Base-by-base conservation (phyloP, 2,888 invertebrate genomes). In the Craniophora ligustri region DNA sequence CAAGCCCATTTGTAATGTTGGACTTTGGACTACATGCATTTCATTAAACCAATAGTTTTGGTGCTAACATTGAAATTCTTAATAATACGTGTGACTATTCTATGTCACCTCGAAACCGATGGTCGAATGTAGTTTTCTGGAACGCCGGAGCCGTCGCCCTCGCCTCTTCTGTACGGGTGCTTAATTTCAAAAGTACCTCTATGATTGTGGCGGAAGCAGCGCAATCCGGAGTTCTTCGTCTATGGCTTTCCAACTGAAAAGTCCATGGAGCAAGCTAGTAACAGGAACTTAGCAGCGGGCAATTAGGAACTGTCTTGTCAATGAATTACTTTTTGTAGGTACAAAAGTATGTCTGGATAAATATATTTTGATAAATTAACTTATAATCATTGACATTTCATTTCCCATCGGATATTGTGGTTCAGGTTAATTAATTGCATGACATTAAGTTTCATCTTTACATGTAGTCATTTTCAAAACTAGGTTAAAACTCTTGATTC, bases 131-230 rank as follows among this genome's bases (percentile, higher is more conserved):
- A 72, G 66, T 67, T 48, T 66, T 72, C 69, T 59, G 30, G 69
- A 66, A 64, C 62, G 69, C 57, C 49, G 42, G 45, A 35, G 39
- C 46, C 49, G 45, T 42, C 32, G 36, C 46, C 56, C 68, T 69
- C 72, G 62, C 68, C 73, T 82, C 79, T 85, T 84, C 76, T 56
- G 61, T 73, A 78, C 78, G 57, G 72, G 67, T 63, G 70, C 79
- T 84, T 85, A 89, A 91, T 84, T 86, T 88, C 86, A 90, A 85
- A 92, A 87, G 91, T 93, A 93, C 92, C 92, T 92, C 91, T 69
- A 84, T 84, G 82, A 78, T 67, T 72, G 74, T 58, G 74, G 77
- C 71, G 58, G 68, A 39, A 59, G 65, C 53, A 38, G 69, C 55
- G 21, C 42, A 31, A 39, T 48, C 57, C 57, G 62, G 47, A 46